phyloP scores from a whole-genome alignment of 2,888 invertebrate genomes.

The Fragum whitleyi region DNA sequence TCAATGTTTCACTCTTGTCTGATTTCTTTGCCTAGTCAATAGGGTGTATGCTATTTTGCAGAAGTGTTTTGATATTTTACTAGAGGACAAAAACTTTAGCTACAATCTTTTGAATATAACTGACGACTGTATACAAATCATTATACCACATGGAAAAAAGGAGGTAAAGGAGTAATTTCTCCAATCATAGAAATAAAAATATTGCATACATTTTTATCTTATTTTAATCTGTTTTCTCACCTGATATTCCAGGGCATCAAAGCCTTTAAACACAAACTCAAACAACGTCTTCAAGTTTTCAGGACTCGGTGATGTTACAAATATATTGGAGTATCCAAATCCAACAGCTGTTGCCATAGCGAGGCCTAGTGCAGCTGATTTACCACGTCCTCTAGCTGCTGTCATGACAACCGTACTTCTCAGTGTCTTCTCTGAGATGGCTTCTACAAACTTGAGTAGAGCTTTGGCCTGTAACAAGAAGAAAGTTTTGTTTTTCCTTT shows the following conservation, averaged over 20 bases:
- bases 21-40: too few species aligned
- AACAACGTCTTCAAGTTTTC: slow-evolving; percentile 99
- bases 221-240: slow-evolving; percentile 76
- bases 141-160: too few species aligned
- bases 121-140: too few species aligned
- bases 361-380: slow-evolving; percentile 98
- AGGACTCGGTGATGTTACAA: slow-evolving; percentile 98
- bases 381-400: slow-evolving; percentile 98
- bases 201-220: too few species aligned
- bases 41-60: too few species aligned
- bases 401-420: slow-evolving; percentile 97
- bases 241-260: slow-evolving; percentile 95
- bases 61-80: too few species aligned
- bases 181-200: too few species aligned
- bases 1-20: too few species aligned
- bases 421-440: slow-evolving; percentile 95
- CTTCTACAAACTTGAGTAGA: slow-evolving; percentile 96
- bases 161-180: too few species aligned
- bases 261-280: slow-evolving; percentile 97
- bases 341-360: slow-evolving; percentile 90
- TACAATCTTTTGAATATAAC: too few species aligned
- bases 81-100: too few species aligned
- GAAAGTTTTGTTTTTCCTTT: too few species aligned
- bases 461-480: slow-evolving; percentile 90
- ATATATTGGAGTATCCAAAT: slow-evolving; percentile 93